A percentile compares a stretch with the other conserved stretches of the same genome.
These are phyloP conservation scores for Perithous albicinctus DNA, from an alignment of 2,888 invertebrate species.

Conservation along the genomic window DNA sequence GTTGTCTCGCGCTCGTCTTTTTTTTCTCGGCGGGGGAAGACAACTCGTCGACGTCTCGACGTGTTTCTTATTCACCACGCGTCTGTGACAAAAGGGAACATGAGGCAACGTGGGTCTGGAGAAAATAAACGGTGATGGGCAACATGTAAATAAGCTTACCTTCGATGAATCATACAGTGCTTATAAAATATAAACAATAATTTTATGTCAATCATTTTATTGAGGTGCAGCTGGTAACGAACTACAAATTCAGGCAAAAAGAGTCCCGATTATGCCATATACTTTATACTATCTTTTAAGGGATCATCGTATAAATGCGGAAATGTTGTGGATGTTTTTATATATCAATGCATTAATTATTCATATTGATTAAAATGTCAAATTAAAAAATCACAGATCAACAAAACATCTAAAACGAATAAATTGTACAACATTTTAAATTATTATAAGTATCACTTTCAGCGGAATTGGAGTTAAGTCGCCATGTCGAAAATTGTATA, in stretches of 20 bases:
- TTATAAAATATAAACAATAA: not conserved
- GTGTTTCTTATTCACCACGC: constrained; percentile 55
- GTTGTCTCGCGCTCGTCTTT: constrained; percentile 39
- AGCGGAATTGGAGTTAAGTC: too few relatives aligned
- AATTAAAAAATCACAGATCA: too few relatives aligned
- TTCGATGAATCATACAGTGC: not conserved
- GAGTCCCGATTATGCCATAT: too few relatives aligned
- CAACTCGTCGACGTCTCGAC: constrained; percentile 56
- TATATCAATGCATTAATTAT: too few relatives aligned
- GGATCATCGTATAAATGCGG: too few relatives aligned
- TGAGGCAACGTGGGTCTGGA: constrained; percentile 9
- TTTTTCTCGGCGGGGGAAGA: constrained; percentile 47
- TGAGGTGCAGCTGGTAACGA: not conserved
- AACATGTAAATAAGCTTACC: constrained; percentile 13
- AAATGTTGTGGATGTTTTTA: too few relatives aligned
- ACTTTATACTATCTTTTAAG: too few relatives aligned
- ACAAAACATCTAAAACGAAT: too few relatives aligned
- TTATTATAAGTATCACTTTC: too few relatives aligned
- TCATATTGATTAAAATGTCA: too few relatives aligned
- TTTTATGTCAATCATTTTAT: not conserved
- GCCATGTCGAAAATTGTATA: too few relatives aligned
- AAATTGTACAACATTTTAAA: too few relatives aligned
- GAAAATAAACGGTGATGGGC: constrained; percentile 28
- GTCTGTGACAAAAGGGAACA: constrained; percentile 42
- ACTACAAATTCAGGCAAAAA: not conserved